Evolutionary conservation across 2,888 invertebrate genomes (phyloP).

Genomic region (Molorchus minor): DNA sequence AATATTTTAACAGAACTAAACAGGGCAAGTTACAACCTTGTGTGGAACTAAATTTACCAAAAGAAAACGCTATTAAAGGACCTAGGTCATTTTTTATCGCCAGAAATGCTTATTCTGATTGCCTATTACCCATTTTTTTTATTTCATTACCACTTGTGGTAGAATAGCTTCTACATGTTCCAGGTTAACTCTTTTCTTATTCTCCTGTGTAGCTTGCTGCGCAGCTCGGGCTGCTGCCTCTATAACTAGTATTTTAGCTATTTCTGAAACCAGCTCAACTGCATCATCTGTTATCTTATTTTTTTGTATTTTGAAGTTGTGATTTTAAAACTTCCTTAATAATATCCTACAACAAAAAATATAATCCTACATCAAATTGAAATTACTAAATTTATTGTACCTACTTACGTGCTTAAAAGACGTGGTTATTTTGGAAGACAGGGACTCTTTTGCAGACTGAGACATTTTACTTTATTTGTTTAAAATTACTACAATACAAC

Average conservation of each 20-base stretch:
- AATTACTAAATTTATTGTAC: conserved; percentile 21
- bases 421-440: conserved; percentile 5
- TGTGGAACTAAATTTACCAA: conserved; percentile 17
- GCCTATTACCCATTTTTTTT: no score
- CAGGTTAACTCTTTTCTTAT: conserved; percentile 63
- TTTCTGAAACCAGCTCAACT: conserved; percentile 65
- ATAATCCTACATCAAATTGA: no score
- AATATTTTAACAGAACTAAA: no score
- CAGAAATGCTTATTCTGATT: no score
- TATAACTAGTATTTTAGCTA: conserved; percentile 66
- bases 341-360: conserved; percentile 60
- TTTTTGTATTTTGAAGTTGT: conserved; percentile 18
- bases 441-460: background rate
- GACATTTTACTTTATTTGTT: conserved; percentile 8
- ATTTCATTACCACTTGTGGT: conserved; percentile 68
- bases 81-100: no score
- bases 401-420: conserved; percentile 13
- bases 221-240: conserved; percentile 67
- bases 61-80: no score
- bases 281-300: conserved; percentile 68
- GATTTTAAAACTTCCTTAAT: conserved; percentile 67
- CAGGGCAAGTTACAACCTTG: no score
- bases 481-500: no score
- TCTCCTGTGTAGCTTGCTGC: conserved; percentile 64
- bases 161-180: conserved; percentile 68